Evolutionary conservation across 2,888 invertebrate genomes (phyloP), one percentile per base, ranked within the genome.

Genomic region (Heterodera filipjevi): DNA sequence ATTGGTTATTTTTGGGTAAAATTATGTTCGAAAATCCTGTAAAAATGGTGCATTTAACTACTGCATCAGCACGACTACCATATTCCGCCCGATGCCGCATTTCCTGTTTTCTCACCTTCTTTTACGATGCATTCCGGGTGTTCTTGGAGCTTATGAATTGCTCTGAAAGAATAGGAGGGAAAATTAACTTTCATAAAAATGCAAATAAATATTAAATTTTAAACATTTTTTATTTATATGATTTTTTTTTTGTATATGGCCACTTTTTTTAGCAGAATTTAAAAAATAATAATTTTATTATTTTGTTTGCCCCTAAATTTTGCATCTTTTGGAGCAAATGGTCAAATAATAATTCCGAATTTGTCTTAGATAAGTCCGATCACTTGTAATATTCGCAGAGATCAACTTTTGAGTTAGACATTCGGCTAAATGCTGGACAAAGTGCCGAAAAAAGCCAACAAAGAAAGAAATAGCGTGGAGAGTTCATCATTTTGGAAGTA

Each of bases 101-200:
- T 39, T 39, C 12, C 6, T 39, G 70, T 12, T n/a, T 74, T 73
- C 59, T 66, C 71, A 53, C 59, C 66, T 70, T n/a, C 80, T 35
- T 32, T 35, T 68, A 33, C 68, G 14, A 80, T 72, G 77, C 87
- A 87, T 78, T 87, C 87, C 22, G 87, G 87, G 78, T 87, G 87
- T 77, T 86, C 85, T 35, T 83, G 72, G 1, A 87, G 81, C 77
- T 83, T 86, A n/a, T 77, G 27, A 46, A 77, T 77, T 30, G 77
- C 77, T 39, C 49, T 49, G 44, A 66, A 77, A 27, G n/a, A 27
- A 27, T n/a, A 6, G 59, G 22, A 27, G 22, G 6, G 6, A 49
- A 49, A 14, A 22, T 3, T 14, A 19, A n/a, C n/a, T 22, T 22
- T 49, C 3, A 12, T 16, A 10, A n/a, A 59, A 59, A 8, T 6